Conservation (phyloP, 2,113 vertebrate species). For the Macaca mulatta region DNA sequence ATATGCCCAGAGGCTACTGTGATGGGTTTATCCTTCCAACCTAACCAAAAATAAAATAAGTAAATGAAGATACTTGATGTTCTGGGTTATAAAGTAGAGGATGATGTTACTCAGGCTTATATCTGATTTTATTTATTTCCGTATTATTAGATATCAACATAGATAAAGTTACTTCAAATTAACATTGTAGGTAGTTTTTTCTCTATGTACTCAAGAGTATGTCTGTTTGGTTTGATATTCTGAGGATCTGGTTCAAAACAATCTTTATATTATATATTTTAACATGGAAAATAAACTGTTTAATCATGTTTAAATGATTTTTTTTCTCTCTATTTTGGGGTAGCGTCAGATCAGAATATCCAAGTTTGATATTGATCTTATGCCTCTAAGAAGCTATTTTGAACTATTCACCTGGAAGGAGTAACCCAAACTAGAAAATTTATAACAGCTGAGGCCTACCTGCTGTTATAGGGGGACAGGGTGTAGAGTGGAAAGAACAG, state of each 20-base stretch:
- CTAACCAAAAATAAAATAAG: constrained; percentile 45
- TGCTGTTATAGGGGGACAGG: neutral
- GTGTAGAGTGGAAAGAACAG: neutral
- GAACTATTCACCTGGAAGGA: neutral
- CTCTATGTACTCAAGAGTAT: neutral
- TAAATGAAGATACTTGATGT: constrained; percentile 17
- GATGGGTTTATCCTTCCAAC: constrained; percentile 31
- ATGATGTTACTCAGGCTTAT: neutral
- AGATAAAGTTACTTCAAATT: neutral
- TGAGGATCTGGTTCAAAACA: neutral
- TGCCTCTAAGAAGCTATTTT: constrained; percentile 14
- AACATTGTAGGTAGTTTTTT: neutral
- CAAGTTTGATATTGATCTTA: neutral
- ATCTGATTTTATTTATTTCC: constrained; percentile 45
- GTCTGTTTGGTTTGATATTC: neutral
- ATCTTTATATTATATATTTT: constrained; percentile 22
- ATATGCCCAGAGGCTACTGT: constrained; percentile 51
- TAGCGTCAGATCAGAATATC: constrained; percentile 18
- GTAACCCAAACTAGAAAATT: neutral
- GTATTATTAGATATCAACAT: neutral
- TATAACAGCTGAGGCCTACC: neutral
- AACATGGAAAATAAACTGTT: neutral
- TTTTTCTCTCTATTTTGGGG: neutral
- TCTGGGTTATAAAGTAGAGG: constrained; percentile 60
- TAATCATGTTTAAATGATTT: neutral